phyloP scores from a whole-genome alignment of 2,797 vertebrate species.

The Ataeniobius toweri region DNA sequence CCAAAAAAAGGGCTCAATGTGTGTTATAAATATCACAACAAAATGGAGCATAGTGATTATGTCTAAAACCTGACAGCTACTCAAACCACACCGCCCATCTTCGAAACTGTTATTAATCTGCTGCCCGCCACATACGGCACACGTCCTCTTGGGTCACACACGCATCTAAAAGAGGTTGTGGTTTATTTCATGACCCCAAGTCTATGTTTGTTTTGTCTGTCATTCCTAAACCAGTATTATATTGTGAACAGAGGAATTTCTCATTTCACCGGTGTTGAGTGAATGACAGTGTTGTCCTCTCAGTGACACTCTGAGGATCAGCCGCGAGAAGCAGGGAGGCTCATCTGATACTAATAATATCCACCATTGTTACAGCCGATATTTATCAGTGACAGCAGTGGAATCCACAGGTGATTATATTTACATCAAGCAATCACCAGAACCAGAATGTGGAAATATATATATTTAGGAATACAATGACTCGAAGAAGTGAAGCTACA shows the following conservation, averaged over 20 bases:
- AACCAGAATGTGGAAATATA: slow-evolving; percentile 15
- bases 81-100: slow-evolving; percentile 46
- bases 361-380: background rate
- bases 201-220: slow-evolving; percentile 26
- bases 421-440: slow-evolving; percentile 30
- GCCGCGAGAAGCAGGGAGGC: background rate
- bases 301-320: slow-evolving; percentile 25
- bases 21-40: slow-evolving; percentile 36
- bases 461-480: slow-evolving; percentile 3
- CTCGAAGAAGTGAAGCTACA: slow-evolving; percentile 14
- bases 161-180: slow-evolving; percentile 23
- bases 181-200: slow-evolving; percentile 32
- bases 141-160: slow-evolving; percentile 11
- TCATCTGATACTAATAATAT: slow-evolving; percentile 32
- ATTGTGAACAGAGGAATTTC: slow-evolving; percentile 56
- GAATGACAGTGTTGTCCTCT: slow-evolving; percentile 54
- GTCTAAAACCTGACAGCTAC: slow-evolving; percentile 62
- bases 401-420: slow-evolving; percentile 20
- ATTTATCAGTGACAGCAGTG: slow-evolving; percentile 14
- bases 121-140: slow-evolving; percentile 13
- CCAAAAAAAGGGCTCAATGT: slow-evolving; percentile 28
- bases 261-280: slow-evolving; percentile 72
- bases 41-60: slow-evolving; percentile 22
- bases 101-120: slow-evolving; percentile 37
- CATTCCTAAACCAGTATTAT: slow-evolving; percentile 55